These are phyloP conservation scores for Girardia tigrina DNA, from an alignment of 2,888 invertebrate genomes.

Conservation along the genomic window DNA sequence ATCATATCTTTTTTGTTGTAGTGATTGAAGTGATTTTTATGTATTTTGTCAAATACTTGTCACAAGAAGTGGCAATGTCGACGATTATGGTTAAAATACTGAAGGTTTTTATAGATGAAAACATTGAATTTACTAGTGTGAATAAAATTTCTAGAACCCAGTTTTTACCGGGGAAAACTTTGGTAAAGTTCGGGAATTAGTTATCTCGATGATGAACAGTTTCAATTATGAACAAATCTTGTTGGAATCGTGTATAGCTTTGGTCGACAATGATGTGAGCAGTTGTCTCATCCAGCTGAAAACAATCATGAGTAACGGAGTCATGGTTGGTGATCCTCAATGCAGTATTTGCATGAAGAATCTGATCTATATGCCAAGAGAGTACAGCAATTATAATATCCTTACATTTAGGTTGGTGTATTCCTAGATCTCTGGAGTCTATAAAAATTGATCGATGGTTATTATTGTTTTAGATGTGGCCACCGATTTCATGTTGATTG, in stretches of 20 bases:
- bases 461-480: background rate
- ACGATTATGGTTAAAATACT: background rate
- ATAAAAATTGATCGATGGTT: background rate
- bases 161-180: conserved; percentile 3
- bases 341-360: background rate
- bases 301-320: background rate
- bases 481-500: background rate
- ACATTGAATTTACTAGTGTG: too few relatives aligned
- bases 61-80: background rate
- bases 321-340: background rate
- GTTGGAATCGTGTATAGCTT: background rate
- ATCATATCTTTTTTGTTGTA: background rate
- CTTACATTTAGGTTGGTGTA: background rate
- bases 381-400: background rate
- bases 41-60: background rate
- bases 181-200: background rate
- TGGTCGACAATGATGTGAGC: background rate
- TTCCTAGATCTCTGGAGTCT: background rate
- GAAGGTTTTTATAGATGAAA: background rate
- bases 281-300: background rate
- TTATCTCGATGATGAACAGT: conserved; percentile 1
- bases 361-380: background rate
- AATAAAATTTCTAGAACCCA: too few relatives aligned
- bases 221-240: conserved; percentile 3
- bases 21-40: background rate